These are phyloP conservation scores for Dendrolimus houi DNA, from an alignment of 2,888 invertebrate species.

Conservation along the genomic window DNA sequence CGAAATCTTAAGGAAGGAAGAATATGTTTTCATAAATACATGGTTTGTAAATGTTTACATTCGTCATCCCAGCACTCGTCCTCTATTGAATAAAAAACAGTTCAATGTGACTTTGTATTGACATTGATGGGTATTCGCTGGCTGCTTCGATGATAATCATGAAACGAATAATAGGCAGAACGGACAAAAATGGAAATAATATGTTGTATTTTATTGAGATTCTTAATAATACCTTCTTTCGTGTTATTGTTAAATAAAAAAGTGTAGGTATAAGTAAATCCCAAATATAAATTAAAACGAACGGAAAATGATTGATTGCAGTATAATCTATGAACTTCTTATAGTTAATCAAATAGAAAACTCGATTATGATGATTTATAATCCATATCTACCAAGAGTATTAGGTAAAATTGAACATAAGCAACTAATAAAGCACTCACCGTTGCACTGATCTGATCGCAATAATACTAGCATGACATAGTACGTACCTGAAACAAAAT, in stretches of 20 bases:
- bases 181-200: neutral
- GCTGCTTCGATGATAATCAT: neutral
- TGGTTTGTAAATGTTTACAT: neutral
- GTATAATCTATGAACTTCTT: no score
- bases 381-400: no score
- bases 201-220: neutral
- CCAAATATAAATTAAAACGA: no score
- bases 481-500: constrained; percentile 2
- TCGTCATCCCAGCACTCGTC: constrained; percentile 6
- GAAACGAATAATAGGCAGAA: neutral
- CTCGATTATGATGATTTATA: no score
- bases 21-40: neutral
- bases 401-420: no score
- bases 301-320: no score
- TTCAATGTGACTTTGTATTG: constrained; percentile 16
- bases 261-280: no score
- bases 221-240: no score
- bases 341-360: no score
- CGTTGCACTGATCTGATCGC: neutral
- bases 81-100: constrained; percentile 11
- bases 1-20: neutral
- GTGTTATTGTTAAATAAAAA: no score
- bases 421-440: neutral
- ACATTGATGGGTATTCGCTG: constrained; percentile 4
- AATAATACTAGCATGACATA: neutral